Base-by-base conservation (phyloP, 2,888 invertebrate genomes). In the Zeuzera pyrina region DNA sequence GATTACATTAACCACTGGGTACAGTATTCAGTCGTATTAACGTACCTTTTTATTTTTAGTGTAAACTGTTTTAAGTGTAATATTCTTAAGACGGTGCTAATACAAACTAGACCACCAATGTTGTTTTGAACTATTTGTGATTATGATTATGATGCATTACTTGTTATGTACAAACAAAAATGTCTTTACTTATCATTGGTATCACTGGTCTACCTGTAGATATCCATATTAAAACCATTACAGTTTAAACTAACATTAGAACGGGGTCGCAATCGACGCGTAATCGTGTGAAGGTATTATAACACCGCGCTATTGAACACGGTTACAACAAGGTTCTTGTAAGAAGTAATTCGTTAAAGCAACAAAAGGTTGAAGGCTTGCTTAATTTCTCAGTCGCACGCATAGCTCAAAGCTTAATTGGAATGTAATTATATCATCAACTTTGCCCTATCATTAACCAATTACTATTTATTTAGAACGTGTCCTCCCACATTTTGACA, bases 311-410 rank as follows among this genome's bases (percentile, higher is more conserved):
- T 69, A 67, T 70, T 72, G 66, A n/a, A n/a, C n/a, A n/a, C n/a
- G 70, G 67, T 57, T 57, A 60, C 60, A 53, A 56, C 79, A 78
- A 81, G 78, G 77, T 72, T 74, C 62, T 63, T 62, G 52, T 58
- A 63, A 66, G 66, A 67, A 69, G 54, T 65, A 62, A 73, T 70
- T 65, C 57, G 64, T 67, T 65, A 58, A 55, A 60, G 59, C 52
- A 71, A 78, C 74, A 74, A 77, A 77, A 76, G 68, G 66, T 68
- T 69, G 66, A 67, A 71, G 65, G 65, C 64, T 76, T 71, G 65
- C 67, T 70, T 70, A 69, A 77, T 73, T 71, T 77, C 71, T 66
- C 67, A 77, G 67, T 70, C 73, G 62, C 77, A 77, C 76, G 77
- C 72, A 73, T 62, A 60, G 55, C 49, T 58, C 51, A 39, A 52